These are phyloP conservation scores for Heliconius ismenius DNA, from an alignment of 2,888 invertebrate genomes.

Conservation along the genomic window DNA sequence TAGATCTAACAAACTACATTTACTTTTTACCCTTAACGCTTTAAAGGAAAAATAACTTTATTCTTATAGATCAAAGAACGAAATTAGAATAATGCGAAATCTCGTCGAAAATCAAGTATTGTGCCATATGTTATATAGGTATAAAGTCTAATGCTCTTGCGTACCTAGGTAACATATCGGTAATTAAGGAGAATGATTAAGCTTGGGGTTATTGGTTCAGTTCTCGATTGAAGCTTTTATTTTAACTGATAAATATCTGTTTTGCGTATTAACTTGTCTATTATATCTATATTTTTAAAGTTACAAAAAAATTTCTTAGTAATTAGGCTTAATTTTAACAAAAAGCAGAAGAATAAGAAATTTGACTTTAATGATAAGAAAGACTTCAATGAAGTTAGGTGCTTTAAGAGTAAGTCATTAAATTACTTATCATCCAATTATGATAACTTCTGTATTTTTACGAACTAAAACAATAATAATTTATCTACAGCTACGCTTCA, in stretches of 20 bases:
- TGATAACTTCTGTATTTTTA: too few species aligned
- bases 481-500: too few species aligned
- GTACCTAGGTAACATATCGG: too few species aligned
- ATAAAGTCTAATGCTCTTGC: not conserved
- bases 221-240: not conserved
- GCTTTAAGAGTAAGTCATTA: too few species aligned
- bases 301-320: too few species aligned
- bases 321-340: too few species aligned
- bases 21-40: constrained; percentile 30
- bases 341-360: too few species aligned
- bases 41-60: not conserved
- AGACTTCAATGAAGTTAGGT: too few species aligned
- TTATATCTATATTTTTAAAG: too few species aligned
- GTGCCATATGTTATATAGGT: constrained; percentile 11
- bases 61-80: not conserved
- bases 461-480: too few species aligned
- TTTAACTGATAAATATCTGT: not conserved
- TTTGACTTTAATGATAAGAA: too few species aligned
- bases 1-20: constrained; percentile 37
- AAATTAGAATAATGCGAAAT: not conserved
- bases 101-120: constrained; percentile 17
- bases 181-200: not conserved
- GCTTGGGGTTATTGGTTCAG: not conserved
- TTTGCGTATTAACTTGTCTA: not conserved
- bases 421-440: too few species aligned